Evolutionary conservation across 2,113 vertebrate genomes (phyloP), one percentile per base, ranked within the genome.

Genomic region (Galeopterus variegatus): DNA sequence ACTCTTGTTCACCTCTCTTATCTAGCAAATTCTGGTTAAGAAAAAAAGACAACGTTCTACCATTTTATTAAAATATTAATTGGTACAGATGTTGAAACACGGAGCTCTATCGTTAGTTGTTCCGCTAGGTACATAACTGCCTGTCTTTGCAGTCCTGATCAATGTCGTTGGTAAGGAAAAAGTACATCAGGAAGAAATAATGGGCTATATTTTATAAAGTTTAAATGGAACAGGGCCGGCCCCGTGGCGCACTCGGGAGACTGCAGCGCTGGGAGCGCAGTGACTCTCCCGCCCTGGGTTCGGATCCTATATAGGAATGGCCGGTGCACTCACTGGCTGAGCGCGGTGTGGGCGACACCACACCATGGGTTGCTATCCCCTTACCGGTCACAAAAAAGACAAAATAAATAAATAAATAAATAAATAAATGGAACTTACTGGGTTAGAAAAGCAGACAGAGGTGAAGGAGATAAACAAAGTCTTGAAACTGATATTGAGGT

Each of bases 151-250:
- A 23, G 50, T 91, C 45, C 58, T 33, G 21, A 9, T 75, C 26
- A 45, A 24, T 0, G 28, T 13, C 60, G 69, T 52, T 23, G 91
- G 45, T 60, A 69, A 69, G 65, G 73, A 81, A 81, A 73, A 81
- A 36, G 26, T 23, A 28, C 8, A 48, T 11, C 7, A 24, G 13
- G 24, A 81, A 14, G 50, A 91, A 75, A 62, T 60, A 48, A 60
- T 8, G 23, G 8, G 50, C n/a, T 56, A 1, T 65, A 69, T 62
- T 48, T 41, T n/a, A 58, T 7, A 76, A 67, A 70, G 45, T 77
- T 92, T 77, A 94, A 88, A 69, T 84, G 41, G 36, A 70, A 92
- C 33, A n/a, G n/a, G n/a, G n/a, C n/a, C n/a, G n/a, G n/a, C n/a
- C n/a, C n/a, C n/a, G n/a, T n/a, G n/a, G n/a, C n/a, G n/a, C n/a